Evolutionary conservation across 2,888 invertebrate genomes (phyloP).

Genomic region (Tetrapedia diversipes): DNA sequence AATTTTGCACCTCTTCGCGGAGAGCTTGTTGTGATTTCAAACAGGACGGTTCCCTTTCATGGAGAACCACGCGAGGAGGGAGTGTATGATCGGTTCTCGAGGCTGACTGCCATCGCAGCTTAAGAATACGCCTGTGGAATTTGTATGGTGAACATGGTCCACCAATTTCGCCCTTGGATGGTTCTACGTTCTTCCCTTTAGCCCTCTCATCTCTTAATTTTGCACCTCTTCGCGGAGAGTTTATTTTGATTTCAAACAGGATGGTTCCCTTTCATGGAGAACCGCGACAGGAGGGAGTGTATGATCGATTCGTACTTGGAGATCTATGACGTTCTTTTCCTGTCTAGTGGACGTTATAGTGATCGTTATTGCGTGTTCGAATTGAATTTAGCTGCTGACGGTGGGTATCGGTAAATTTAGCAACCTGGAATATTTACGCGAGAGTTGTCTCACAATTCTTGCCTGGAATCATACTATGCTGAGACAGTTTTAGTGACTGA

Average conservation of each 20-base stretch:
- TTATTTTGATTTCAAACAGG: neutral
- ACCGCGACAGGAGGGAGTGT: too few species aligned
- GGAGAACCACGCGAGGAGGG: too few species aligned
- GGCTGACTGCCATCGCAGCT: slow-evolving; percentile 15
- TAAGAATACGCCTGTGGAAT: slow-evolving; percentile 53
- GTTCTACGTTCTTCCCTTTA: neutral
- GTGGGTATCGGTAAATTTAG: too few species aligned
- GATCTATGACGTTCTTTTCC: slow-evolving; percentile 10
- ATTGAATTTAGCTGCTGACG: too few species aligned
- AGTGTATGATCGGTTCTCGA: slow-evolving; percentile 38
- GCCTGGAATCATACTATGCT: too few species aligned
- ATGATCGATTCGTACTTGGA: slow-evolving; percentile 32
- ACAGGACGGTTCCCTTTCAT: neutral
- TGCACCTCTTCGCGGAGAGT: neutral
- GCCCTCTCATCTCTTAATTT: neutral
- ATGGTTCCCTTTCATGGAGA: neutral
- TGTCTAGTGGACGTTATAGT: too few species aligned
- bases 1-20: neutral
- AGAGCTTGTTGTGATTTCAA: neutral
- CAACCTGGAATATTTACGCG: too few species aligned
- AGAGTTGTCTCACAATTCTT: too few species aligned
- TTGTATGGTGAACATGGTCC: slow-evolving; percentile 66
- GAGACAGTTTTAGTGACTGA: too few species aligned
- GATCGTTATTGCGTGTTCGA: too few species aligned
- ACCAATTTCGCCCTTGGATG: slow-evolving; percentile 59